Conservation (phyloP, 37 sponge, comb jelly and placozoan genomes). For the Chondrilla cf. caribensis region DNA sequence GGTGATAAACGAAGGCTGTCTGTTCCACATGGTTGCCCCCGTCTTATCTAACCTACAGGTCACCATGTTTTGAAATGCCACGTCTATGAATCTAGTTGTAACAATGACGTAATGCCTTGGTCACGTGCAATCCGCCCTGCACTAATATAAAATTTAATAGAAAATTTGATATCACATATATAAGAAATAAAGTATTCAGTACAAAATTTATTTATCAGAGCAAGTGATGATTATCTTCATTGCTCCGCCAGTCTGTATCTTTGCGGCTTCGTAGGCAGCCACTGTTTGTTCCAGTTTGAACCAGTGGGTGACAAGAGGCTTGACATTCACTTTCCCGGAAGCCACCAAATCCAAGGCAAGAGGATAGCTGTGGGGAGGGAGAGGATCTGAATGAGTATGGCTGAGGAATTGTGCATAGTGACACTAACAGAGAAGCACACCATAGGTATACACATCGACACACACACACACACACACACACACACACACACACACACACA, state of each 20-base stretch:
- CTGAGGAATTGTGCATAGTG: neutral
- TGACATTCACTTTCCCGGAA: slow-evolving; percentile 76
- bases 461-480: neutral
- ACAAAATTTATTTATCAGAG: neutral
- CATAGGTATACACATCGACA: neutral
- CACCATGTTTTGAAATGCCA: too few species aligned
- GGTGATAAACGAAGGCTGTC: neutral
- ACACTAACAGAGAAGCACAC: neutral
- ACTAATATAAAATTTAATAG: neutral
- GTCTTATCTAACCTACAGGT: neutral
- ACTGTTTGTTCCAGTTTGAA: slow-evolving; percentile 72
- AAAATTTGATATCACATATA: neutral
- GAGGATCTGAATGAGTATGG: slow-evolving; percentile 16
- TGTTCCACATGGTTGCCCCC: neutral
- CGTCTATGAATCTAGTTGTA: too few species aligned
- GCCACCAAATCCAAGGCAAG: slow-evolving; percentile 88
- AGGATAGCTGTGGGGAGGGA: slow-evolving; percentile 69
- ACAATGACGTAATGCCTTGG: too few species aligned
- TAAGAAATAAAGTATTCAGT: neutral
- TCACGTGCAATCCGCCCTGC: too few species aligned
- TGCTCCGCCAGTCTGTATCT: slow-evolving; percentile 69
- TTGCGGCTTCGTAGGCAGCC: slow-evolving; percentile 80
- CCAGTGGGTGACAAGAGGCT: slow-evolving; percentile 87
- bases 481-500: too few species aligned
- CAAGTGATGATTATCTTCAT: slow-evolving; percentile 83